These are phyloP conservation scores for Pangasius djambal DNA, from an alignment of 2,797 vertebrate genomes.

Conservation along the genomic window DNA sequence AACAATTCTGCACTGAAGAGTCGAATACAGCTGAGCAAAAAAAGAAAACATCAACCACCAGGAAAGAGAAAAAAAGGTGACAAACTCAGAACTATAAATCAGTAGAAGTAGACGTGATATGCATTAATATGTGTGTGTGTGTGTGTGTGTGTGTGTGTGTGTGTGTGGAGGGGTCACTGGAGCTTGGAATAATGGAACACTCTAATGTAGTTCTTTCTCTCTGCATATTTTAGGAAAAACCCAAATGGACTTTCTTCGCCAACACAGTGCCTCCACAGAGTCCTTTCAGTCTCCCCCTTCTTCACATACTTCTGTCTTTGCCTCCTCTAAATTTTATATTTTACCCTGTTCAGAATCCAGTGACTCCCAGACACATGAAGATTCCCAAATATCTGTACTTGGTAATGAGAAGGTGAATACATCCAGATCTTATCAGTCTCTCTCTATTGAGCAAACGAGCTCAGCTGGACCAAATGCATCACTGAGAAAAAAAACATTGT, in stretches of 20 bases:
- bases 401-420: constrained; percentile 6
- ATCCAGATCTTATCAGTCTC: neutral
- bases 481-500: neutral
- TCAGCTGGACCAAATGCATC: neutral
- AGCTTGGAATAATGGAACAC: neutral
- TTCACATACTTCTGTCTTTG: neutral
- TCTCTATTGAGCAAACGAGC: neutral
- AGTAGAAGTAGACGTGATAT: neutral
- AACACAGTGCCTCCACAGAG: neutral
- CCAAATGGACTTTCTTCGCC: neutral
- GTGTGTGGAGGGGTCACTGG: neutral
- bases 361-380: neutral
- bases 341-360: neutral
- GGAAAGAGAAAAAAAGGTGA: constrained; percentile 27
- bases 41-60: constrained; percentile 48
- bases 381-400: neutral
- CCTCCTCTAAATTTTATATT: neutral
- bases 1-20: constrained; percentile 56
- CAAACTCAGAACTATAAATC: neutral
- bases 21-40: constrained; percentile 53
- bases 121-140: neutral
- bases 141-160: neutral
- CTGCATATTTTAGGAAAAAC: constrained; percentile 22
- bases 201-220: neutral
- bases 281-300: neutral